A percentile compares a stretch with the other conserved stretches of the same genome.
phyloP scores from a whole-genome alignment of 2,113 vertebrate species.

The Thermophis baileyi region DNA sequence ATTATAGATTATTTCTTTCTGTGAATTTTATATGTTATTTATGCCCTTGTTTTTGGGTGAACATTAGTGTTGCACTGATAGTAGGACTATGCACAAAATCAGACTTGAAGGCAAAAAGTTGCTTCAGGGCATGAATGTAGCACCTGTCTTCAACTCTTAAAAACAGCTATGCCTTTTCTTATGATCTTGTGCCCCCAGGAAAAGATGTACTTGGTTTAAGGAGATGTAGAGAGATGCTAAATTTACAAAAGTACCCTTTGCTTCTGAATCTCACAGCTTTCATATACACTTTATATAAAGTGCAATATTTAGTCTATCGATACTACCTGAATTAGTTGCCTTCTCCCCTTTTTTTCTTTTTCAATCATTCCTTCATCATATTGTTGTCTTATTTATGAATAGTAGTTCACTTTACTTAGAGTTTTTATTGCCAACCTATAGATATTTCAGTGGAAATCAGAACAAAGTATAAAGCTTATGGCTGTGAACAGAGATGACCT shows the following conservation, averaged over 20 bases:
- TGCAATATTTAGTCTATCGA: slow-evolving; percentile 22
- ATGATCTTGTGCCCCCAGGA: not conserved
- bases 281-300: not conserved
- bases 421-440: not conserved
- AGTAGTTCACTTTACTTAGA: not conserved
- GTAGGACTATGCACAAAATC: not conserved
- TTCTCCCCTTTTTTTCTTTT: slow-evolving; percentile 4
- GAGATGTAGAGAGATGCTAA: not conserved
- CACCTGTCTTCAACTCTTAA: not conserved
- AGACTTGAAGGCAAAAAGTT: not conserved
- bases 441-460: not conserved
- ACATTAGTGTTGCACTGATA: not conserved
- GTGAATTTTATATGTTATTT: not conserved
- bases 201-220: not conserved
- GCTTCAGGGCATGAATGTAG: not conserved
- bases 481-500: not conserved
- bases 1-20: not conserved
- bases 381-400: not conserved
- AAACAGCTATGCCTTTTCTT: not conserved
- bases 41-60: not conserved
- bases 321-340: not conserved
- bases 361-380: slow-evolving; percentile 12
- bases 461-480: not conserved
- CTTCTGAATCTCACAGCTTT: not conserved
- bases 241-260: not conserved